Conservation (phyloP, 2,888 invertebrate species). For the Amphipoea lucens region DNA sequence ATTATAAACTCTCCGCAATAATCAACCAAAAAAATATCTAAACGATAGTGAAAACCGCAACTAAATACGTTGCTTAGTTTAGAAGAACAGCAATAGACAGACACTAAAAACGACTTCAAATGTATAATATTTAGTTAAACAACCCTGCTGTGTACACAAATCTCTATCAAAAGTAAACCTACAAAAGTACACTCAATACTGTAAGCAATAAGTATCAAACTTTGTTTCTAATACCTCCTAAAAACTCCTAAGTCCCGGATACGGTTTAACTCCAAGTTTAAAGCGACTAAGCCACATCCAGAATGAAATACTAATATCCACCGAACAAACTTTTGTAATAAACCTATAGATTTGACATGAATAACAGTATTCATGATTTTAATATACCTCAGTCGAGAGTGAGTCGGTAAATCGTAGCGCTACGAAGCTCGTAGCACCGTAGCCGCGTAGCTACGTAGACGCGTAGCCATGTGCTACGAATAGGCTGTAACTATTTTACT, state of each 20-base stretch:
- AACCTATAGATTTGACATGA: slow-evolving; percentile 60
- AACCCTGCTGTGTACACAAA: background rate
- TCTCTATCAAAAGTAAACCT: slow-evolving; percentile 7
- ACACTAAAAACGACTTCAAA: background rate
- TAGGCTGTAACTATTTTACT: slow-evolving; percentile 69
- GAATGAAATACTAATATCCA: slow-evolving; percentile 44
- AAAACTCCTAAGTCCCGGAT: slow-evolving; percentile 49
- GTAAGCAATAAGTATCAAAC: slow-evolving; percentile 45
- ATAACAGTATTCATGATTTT: slow-evolving; percentile 60
- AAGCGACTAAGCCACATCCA: slow-evolving; percentile 48
- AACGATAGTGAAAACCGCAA: background rate
- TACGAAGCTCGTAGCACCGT: slow-evolving; percentile 49
- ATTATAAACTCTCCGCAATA: background rate
- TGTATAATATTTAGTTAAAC: background rate
- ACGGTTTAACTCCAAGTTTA: slow-evolving; percentile 52
- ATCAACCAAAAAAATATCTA: background rate
- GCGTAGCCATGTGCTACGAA: slow-evolving; percentile 76
- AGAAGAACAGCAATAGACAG: background rate
- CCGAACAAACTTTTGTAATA: slow-evolving; percentile 59
- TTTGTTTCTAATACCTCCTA: slow-evolving; percentile 46
- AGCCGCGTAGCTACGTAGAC: slow-evolving; percentile 66
- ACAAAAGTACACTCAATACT: slow-evolving; percentile 13
- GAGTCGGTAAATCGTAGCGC: slow-evolving; percentile 61
- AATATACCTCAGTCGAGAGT: slow-evolving; percentile 56
- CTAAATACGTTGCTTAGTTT: background rate